phyloP scores from a whole-genome alignment of 92 coral and sea anemone genomes.

The Montipora capitata region DNA sequence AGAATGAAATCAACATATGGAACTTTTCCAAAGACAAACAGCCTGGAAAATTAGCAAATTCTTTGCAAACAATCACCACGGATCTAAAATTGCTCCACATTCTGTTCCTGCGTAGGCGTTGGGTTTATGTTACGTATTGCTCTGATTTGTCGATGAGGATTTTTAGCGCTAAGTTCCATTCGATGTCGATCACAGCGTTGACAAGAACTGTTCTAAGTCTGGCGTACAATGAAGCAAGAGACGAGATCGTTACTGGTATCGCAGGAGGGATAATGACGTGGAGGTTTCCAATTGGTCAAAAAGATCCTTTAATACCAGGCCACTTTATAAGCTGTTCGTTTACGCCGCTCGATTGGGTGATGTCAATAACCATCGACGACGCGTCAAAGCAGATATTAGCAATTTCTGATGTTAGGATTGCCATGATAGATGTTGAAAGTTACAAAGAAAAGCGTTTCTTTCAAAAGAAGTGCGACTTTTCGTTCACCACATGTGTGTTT shows the following conservation, averaged over 20 bases:
- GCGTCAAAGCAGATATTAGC: slow-evolving; percentile 83
- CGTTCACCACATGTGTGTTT: slow-evolving; percentile 91
- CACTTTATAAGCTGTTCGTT: slow-evolving; percentile 82
- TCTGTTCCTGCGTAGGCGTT: slow-evolving; percentile 78
- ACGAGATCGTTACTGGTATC: slow-evolving; percentile 89
- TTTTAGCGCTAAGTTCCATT: slow-evolving; percentile 81
- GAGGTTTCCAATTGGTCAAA: slow-evolving; percentile 94
- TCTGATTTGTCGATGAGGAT: slow-evolving; percentile 85
- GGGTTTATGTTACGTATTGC: slow-evolving; percentile 85
- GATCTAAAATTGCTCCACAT: slow-evolving; percentile 80
- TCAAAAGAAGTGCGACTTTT: slow-evolving; percentile 78
- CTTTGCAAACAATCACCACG: slow-evolving; percentile 57
- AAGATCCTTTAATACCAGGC: slow-evolving; percentile 91
- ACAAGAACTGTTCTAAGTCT: slow-evolving; percentile 82
- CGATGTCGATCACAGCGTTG: slow-evolving; percentile 79
- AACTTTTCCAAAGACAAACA: slow-evolving; percentile 76
- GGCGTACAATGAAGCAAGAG: slow-evolving; percentile 86
- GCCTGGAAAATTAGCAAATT: slow-evolving; percentile 51
- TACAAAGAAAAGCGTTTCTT: slow-evolving; percentile 79
- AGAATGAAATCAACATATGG: slow-evolving; percentile 91
- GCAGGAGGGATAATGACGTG: slow-evolving; percentile 95
- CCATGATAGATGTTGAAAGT: slow-evolving; percentile 73
- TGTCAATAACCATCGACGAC: slow-evolving; percentile 79
- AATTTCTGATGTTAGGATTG: slow-evolving; percentile 87
- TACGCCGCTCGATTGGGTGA: slow-evolving; percentile 89